Percentiles rank a stretch among this genome's conserved stretches.
Conservation (phyloP, 2,113 vertebrate genomes). For the Talpa occidentalis region DNA sequence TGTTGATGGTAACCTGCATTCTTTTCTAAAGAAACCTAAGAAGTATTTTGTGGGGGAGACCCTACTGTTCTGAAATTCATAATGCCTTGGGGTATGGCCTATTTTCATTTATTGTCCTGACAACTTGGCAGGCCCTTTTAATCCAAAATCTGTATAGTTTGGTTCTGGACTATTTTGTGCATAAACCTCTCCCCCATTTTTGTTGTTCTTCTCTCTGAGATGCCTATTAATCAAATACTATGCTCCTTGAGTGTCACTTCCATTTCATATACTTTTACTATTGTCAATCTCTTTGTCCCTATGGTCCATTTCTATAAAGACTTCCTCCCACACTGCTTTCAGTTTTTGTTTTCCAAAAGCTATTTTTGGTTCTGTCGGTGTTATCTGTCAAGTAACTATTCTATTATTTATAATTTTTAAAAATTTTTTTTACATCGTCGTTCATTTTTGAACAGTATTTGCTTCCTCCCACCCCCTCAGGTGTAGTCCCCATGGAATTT, state of each 20-base stretch:
- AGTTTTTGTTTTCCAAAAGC: not conserved
- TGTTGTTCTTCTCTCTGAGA: not conserved
- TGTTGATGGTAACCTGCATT: not conserved
- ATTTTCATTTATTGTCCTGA: not conserved
- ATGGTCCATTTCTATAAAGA: not conserved
- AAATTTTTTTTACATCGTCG: too few species aligned
- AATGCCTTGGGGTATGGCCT: not conserved
- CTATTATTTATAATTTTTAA: too few species aligned
- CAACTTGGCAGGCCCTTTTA: not conserved
- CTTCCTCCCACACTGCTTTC: not conserved
- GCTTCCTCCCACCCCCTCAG: too few species aligned
- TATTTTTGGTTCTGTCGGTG: not conserved
- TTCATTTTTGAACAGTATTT: too few species aligned
- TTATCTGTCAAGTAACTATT: not conserved
- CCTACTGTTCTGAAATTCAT: not conserved
- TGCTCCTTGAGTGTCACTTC: not conserved
- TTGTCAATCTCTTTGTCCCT: not conserved
- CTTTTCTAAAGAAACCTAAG: not conserved
- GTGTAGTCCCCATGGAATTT: too few species aligned
- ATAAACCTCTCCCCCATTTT: not conserved
- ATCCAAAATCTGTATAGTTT: not conserved
- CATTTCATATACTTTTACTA: not conserved
- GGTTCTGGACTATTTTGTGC: not conserved
- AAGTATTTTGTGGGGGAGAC: not conserved
- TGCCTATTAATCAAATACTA: not conserved